Evolutionary conservation across 2,888 invertebrate genomes (phyloP).

Genomic region (Pilophorus perplexus): DNA sequence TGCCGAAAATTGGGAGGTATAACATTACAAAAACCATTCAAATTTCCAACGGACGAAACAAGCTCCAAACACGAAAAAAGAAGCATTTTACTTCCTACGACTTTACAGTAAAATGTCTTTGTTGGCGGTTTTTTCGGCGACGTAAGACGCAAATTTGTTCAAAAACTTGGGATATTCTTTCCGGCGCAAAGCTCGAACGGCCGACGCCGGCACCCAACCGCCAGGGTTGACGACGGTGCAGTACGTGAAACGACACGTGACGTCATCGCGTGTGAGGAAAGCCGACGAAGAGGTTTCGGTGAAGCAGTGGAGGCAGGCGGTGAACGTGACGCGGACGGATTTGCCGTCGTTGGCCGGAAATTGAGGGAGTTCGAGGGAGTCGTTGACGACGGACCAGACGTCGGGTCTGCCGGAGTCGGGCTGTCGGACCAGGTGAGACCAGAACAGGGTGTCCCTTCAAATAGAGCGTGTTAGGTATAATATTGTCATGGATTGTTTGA

Average conservation of each 20-base stretch:
- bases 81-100: no score
- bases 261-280: conserved; percentile 74
- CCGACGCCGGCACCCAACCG: conserved; percentile 98
- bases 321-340: conserved; percentile 90
- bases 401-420: conserved; percentile 66
- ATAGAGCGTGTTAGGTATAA: no score
- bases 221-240: conserved; percentile 99
- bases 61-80: no score
- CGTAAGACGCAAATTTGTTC: conserved; percentile 94
- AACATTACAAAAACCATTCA: no score
- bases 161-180: conserved; percentile 99
- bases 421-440: conserved; percentile 80
- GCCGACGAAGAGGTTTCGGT: conserved; percentile 76
- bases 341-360: conserved; percentile 83
- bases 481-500: no score
- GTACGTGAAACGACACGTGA: conserved; percentile 96
- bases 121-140: conserved; percentile 87
- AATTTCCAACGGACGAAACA: no score
- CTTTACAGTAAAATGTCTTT: conserved; percentile 54
- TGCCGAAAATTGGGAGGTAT: no score
- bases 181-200: conserved; percentile 93
- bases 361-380: conserved; percentile 80
- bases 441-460: conserved; percentile 97
- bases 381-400: conserved; percentile 96
- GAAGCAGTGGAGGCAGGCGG: conserved; percentile 94